Base-by-base conservation (phyloP, 2,797 vertebrate genomes). In the Antrozous pallidus region DNA sequence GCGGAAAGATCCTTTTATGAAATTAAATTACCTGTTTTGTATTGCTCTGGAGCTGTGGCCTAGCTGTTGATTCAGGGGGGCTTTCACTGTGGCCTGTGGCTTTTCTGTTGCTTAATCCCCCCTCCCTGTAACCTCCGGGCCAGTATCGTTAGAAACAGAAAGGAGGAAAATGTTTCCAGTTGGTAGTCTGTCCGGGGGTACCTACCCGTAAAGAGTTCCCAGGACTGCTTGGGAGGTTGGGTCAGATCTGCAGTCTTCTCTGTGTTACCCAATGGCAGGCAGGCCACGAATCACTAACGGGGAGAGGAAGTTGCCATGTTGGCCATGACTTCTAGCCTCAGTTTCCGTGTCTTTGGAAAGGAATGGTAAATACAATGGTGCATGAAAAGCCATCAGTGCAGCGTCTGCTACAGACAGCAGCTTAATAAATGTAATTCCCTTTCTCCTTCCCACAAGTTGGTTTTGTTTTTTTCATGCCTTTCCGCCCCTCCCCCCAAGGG, bases 11-110 rank as follows among this genome's bases (percentile, higher is more conserved):
- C 93, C 77, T 95, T 96, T 96, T 89, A 86, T 95, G 88, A 90
- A 95, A 93, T 94, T 94, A 92, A 97, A 96, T 96, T 38, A 92
- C 81, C 75, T 96, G 80, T 93, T 93, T 95, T 81, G 51, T 93
- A 82, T 88, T 85, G 75, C 89, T 94, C 54, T 63, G 90, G 92
- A 93, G 90, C 61, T 14, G 31, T 6, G 36, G 1, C 61, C 82
- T 13, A 26, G 58, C 91, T 77, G 10, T 81, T 40, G 73, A 51
- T 93, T 95, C 92, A 88, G 94, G 80, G 85, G 33, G 87, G 36
- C 56, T 93, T 69, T 49, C 24, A 18, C 56, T 90, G 22, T 91
- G 33, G 74, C 67, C 69, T 79, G 11, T 33, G 49, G 67, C 33
- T 90, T 93, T 87, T 88, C 63, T 73, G 2, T 33, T 75, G 80